Evolutionary conservation across 2,888 invertebrate genomes (phyloP), one percentile per base, ranked within the genome.

Genomic region (Teleogryllus oceanicus): DNA sequence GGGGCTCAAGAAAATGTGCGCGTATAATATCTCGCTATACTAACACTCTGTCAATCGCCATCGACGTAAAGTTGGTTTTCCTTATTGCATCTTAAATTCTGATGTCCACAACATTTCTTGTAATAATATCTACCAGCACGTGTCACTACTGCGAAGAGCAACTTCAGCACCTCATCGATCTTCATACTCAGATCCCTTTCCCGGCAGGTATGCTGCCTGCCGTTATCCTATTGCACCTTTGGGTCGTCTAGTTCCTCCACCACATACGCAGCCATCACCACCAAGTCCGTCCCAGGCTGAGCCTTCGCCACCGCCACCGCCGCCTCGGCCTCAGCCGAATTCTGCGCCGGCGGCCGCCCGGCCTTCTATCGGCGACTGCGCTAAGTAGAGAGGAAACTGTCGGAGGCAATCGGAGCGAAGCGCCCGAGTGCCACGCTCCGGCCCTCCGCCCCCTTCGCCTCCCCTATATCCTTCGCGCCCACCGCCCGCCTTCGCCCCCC

Each of bases 301-400:
- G 37, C 37, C 37, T 10, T 37, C 2, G 24, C 24, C 3, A 2
- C 24, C 24, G 24, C 24, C 24, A 2, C 24, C 24, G 3, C 2
- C 37, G 8, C 37, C 37, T 5, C 37, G 8, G 37, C 37, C 37
- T 37, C 62, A 11, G 16, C 13, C 62, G 62, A 62, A n/a, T 18
- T 62, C 8, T 62, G 16, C 62, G n/a, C 62, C 12, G 4, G 62
- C 37, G 37, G 16, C 62, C 8, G 16, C 3, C n/a, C 16, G 62
- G n/a, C 62, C 62, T 62, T 62, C 13, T 62, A 62, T 62, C 13
- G 62, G n/a, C 62, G 62, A 62, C 13, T 18, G 62, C 62, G 62
- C 62, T 62, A 62, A 62, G 62, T n/a, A 62, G 62, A n/a, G 62
- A 18, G 62, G 62, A n/a, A 62, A 62, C 62, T 62, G 62, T 18